A percentile compares a stretch with the other conserved stretches of the same genome.
Conservation (phyloP, 2,797 vertebrate species). For the Coilia nasus region DNA sequence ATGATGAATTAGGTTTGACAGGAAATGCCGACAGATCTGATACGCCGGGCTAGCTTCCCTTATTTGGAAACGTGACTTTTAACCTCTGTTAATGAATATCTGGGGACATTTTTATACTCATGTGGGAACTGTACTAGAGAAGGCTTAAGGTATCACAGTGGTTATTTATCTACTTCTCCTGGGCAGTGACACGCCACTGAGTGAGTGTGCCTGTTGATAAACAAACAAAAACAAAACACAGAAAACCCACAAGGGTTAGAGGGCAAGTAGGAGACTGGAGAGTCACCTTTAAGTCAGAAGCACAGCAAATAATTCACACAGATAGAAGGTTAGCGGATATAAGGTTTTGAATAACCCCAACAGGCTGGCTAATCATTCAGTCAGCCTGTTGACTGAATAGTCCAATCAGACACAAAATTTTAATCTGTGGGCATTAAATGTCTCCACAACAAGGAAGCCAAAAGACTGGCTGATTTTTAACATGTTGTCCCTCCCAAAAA, state of each 20-base stretch:
- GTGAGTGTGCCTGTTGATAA: neutral
- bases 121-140: slow-evolving; percentile 58
- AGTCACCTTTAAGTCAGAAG: neutral
- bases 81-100: slow-evolving; percentile 72
- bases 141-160: slow-evolving; percentile 40
- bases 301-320: neutral
- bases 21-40: slow-evolving; percentile 79
- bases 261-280: neutral
- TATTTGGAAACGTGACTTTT: slow-evolving; percentile 60
- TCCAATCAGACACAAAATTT: neutral
- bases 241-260: neutral
- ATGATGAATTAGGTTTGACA: slow-evolving; percentile 65
- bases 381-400: neutral
- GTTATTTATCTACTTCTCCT: slow-evolving; percentile 45
- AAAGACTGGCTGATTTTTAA: neutral
- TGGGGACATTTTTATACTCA: slow-evolving; percentile 55
- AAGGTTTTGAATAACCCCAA: neutral
- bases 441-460: neutral
- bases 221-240: neutral
- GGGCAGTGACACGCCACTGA: slow-evolving; percentile 26
- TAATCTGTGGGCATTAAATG: neutral
- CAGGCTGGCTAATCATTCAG: neutral
- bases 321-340: no score
- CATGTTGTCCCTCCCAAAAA: neutral
- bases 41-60: slow-evolving; percentile 60